These are phyloP conservation scores for Limnephilus marmoratus DNA, from an alignment of 2,888 invertebrate species.

Conservation along the genomic window DNA sequence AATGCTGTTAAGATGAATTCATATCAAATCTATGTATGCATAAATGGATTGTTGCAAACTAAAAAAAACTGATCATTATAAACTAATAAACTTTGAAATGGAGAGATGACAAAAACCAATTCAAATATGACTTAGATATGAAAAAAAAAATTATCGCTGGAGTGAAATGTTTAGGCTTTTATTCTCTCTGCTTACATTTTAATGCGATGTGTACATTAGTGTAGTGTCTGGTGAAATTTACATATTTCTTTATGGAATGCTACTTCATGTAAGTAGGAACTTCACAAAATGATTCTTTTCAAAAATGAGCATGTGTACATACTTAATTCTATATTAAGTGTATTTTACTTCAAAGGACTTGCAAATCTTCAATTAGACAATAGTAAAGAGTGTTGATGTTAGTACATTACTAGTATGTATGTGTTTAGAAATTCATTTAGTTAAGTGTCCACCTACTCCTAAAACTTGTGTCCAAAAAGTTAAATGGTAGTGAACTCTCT, in stretches of 20 bases:
- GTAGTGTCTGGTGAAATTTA: neutral
- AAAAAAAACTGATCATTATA: no score
- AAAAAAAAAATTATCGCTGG: neutral
- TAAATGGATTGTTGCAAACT: neutral
- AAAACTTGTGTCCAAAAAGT: neutral
- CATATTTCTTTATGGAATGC: neutral
- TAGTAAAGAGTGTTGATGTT: neutral
- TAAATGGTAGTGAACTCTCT: neutral
- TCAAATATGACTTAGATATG: neutral
- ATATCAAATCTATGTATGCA: neutral
- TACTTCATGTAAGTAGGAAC: neutral
- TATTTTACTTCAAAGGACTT: neutral
- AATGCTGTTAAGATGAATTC: no score
- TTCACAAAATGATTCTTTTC: neutral
- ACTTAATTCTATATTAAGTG: neutral
- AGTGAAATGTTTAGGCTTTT: neutral
- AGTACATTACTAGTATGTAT: neutral
- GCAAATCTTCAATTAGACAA: neutral
- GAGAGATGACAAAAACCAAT: neutral
- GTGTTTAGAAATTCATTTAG: neutral
- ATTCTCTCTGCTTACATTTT: neutral
- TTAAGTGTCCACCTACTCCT: neutral
- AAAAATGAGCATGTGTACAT: neutral
- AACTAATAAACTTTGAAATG: neutral
- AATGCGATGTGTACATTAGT: neutral